A percentile compares a stretch with the other conserved stretches of the same genome.
phyloP scores from a whole-genome alignment of 2,888 invertebrate species.

The Phrixothrix hirtus region DNA sequence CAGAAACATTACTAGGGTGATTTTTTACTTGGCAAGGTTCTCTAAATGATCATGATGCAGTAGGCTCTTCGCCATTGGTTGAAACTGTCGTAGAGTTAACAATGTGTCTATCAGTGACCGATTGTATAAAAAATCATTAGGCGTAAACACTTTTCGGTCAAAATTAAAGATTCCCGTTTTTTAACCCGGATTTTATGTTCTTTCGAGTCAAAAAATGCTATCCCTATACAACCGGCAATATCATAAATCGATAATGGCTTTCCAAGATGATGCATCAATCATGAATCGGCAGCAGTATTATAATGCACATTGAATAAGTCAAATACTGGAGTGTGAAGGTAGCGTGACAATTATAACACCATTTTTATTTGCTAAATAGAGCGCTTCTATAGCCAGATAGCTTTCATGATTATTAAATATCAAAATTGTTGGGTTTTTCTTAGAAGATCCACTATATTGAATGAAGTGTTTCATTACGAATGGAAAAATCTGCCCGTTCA shows the following conservation, averaged over 20 bases:
- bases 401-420: background rate
- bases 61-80: background rate
- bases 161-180: constrained; percentile 23
- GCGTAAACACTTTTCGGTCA: constrained; percentile 22
- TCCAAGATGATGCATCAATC: constrained; percentile 5
- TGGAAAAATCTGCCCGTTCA: too few relatives aligned
- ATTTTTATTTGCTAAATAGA: constrained; percentile 41
- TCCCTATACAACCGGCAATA: constrained; percentile 1
- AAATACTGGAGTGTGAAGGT: constrained; percentile 6
- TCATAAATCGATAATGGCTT: constrained; percentile 1
- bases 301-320: constrained; percentile 6
- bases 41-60: background rate
- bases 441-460: background rate
- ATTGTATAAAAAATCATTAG: constrained; percentile 19
- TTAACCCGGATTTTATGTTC: constrained; percentile 13
- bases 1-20: background rate
- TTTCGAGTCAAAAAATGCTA: constrained; percentile 9
- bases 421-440: too few relatives aligned
- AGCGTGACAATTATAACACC: constrained; percentile 7
- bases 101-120: constrained; percentile 23
- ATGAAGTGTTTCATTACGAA: constrained; percentile 1
- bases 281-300: constrained; percentile 6
- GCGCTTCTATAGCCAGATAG: background rate
- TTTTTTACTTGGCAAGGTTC: background rate
- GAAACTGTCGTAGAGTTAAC: background rate